Base-by-base conservation (phyloP, 1,140 invertebrate genomes). In the Calliopsis andreniformis region DNA sequence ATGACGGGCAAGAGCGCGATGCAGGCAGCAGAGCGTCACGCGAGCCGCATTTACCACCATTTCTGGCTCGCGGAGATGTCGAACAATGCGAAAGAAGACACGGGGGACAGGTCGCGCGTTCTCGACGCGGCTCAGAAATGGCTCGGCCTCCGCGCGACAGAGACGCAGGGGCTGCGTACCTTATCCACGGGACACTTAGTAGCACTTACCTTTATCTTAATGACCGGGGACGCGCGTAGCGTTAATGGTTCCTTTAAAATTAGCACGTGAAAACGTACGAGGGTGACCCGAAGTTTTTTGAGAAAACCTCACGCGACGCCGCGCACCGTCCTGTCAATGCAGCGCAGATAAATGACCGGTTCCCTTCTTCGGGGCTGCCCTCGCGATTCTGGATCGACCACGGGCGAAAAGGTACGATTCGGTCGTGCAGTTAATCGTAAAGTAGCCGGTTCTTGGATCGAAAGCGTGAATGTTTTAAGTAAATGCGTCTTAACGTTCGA, bases 181-280 rank as follows among this genome's bases (percentile, higher is more conserved):
- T 92, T 92, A 91, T 92, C 91, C 87, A 61, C 82, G 78, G 86
- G 90, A 92, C 90, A 91, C 91, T 92, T 92, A 92, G 91, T 92
- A 92, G 91, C 91, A 92, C 91, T 92, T 92, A 92, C 91, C 88
- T 87, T 90, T 92, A 92, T 92, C 91, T 92, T 92, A 92, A 92
- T 90, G 91, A 92, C 91, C 85, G 82, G 85, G 86, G 89, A 91
- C 87, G 89, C 88, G 88, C 86, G 85, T 90, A 90, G 87, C 88
- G 89, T 90, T 91, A 91, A 91, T 92, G 90, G 91, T 83, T 87
- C 89, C 88, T 87, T 91, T 88, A 90, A 91, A 91, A 91, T 91
- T 91, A 91, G 89, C 87, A 81, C 76, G 76, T 75, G 69, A 51
- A 77, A 78, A 84, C 47, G 72, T 63, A 43, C 43, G 70, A 66